Percentiles rank a stretch among this genome's conserved stretches.
Conservation (phyloP, 2,888 invertebrate species). For the Pristionchus exspectatus region DNA sequence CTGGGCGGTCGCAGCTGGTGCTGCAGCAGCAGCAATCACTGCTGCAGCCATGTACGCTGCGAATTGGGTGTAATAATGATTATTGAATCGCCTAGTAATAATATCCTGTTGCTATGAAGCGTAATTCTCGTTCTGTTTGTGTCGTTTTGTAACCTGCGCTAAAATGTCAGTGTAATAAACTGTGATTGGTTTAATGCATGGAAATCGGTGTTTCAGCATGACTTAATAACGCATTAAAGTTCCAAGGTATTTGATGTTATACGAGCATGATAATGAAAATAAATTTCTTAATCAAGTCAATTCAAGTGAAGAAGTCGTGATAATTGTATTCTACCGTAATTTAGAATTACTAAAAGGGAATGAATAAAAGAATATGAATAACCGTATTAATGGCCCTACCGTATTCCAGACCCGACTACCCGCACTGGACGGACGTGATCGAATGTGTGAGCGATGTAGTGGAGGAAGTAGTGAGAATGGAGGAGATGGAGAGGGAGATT, state of each 20-base stretch:
- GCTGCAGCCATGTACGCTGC: background rate
- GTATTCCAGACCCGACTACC: conserved; percentile 45
- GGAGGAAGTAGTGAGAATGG: conserved; percentile 49
- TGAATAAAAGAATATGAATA: background rate
- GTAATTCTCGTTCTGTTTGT: too few relatives aligned
- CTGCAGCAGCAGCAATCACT: background rate
- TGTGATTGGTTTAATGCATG: background rate
- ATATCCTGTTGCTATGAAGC: background rate
- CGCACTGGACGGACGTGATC: conserved; percentile 57
- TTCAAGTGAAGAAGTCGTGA: background rate
- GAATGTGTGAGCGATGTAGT: conserved; percentile 56
- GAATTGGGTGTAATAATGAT: too few relatives aligned
- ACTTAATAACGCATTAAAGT: background rate
- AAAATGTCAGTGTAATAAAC: background rate
- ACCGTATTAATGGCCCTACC: background rate
- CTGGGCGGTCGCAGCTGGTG: background rate
- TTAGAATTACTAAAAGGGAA: background rate
- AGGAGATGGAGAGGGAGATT: conserved; percentile 38
- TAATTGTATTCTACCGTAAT: background rate
- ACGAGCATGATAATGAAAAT: background rate
- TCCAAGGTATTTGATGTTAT: too few relatives aligned
- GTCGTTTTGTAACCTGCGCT: background rate
- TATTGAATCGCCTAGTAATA: too few relatives aligned
- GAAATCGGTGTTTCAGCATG: background rate
- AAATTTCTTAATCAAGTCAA: background rate